Percentiles rank a stretch among this genome's conserved stretches.
Evolutionary conservation across 2,113 vertebrate genomes (phyloP).

Genomic region (Burhinus bistriatus): DNA sequence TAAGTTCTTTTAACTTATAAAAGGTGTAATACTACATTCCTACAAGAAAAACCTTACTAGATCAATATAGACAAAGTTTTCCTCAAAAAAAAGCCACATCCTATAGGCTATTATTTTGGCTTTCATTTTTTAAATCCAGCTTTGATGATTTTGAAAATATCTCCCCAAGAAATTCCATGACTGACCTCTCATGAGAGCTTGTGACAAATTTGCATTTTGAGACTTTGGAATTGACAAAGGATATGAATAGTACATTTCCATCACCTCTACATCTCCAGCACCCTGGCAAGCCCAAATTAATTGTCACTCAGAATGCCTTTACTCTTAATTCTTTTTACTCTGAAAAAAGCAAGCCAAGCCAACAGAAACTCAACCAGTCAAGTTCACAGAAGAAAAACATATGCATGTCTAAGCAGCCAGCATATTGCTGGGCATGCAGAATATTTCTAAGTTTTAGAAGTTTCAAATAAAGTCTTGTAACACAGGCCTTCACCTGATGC

Average conservation of each 20-base stretch:
- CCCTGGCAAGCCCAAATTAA: no score
- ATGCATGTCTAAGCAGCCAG: not conserved
- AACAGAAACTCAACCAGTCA: not conserved
- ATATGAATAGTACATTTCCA: not conserved
- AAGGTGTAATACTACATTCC: not conserved
- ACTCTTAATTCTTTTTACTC: not conserved
- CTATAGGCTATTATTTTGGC: not conserved
- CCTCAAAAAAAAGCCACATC: rapidly evolving
- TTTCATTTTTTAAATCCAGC: not conserved
- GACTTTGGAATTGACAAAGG: not conserved
- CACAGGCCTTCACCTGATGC: not conserved
- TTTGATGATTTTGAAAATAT: not conserved
- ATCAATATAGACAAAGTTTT: not conserved
- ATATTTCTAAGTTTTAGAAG: not conserved
- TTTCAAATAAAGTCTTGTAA: not conserved
- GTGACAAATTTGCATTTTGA: not conserved
- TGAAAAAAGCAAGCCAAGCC: not conserved
- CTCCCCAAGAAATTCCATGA: not conserved
- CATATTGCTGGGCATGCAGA: not conserved
- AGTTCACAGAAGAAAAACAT: not conserved
- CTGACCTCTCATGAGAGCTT: not conserved
- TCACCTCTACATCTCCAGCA: not conserved
- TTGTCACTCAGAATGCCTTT: not conserved
- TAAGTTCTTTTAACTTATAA: not conserved
- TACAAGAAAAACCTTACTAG: not conserved